These are phyloP conservation scores for Zosterops hypoxanthus DNA, from an alignment of 2,113 vertebrate genomes.

Conservation along the genomic window DNA sequence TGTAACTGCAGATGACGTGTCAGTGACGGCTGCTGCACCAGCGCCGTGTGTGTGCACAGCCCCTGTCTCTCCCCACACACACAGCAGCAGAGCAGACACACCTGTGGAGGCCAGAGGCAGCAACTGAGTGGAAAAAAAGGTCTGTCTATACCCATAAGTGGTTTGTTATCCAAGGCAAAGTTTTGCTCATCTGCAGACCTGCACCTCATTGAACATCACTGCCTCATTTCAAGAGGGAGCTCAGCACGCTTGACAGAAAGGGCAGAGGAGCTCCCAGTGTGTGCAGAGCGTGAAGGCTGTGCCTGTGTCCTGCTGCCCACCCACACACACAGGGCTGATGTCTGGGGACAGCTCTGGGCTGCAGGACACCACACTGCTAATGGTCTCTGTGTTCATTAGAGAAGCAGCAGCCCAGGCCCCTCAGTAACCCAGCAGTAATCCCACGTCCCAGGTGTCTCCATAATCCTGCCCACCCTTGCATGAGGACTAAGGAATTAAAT, in stretches of 20 bases:
- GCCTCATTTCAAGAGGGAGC: neutral
- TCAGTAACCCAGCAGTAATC: neutral
- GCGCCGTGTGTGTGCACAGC: neutral
- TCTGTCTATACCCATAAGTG: neutral
- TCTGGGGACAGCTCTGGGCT: neutral
- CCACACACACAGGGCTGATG: neutral
- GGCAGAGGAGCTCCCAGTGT: neutral
- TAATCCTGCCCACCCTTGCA: neutral
- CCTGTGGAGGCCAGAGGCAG: neutral
- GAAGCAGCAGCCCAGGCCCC: neutral
- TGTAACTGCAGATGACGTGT: neutral
- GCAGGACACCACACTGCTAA: neutral
- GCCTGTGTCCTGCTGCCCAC: neutral
- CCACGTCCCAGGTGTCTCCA: neutral
- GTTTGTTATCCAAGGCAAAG: neutral
- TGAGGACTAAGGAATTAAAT: neutral
- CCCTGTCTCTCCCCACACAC: neutral
- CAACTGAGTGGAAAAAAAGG: rapidly evolving
- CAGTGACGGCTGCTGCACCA: conserved; percentile 27
- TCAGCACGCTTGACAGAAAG: neutral
- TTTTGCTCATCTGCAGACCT: neutral
- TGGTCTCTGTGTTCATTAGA: neutral
- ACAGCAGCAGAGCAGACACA: neutral
- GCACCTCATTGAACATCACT: rapidly evolving
- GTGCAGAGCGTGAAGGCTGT: rapidly evolving